Conservation (phyloP, 2,113 vertebrate species). For the Cygnus atratus region DNA sequence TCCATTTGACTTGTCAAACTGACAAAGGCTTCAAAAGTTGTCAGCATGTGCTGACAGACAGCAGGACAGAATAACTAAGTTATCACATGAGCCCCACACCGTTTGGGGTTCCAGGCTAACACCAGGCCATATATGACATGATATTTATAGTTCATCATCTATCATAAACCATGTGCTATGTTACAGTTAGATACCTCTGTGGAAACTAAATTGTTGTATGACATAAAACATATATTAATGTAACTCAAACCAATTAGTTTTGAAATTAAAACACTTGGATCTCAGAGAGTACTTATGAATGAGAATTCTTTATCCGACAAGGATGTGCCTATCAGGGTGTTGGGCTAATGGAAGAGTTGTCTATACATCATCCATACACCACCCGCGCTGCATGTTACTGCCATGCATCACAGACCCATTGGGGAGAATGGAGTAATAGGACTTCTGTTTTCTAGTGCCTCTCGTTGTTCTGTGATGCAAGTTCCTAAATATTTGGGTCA, state of each 20-base stretch:
- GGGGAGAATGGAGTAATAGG: background rate
- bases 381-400: background rate
- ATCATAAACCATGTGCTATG: background rate
- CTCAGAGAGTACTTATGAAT: background rate
- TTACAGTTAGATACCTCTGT: background rate
- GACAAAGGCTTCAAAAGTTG: background rate
- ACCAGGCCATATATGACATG: background rate
- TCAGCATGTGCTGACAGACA: background rate
- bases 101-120: background rate
- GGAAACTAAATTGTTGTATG: background rate
- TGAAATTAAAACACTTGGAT: background rate
- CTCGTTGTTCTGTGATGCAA: accelerated
- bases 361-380: background rate
- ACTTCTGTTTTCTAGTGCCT: background rate
- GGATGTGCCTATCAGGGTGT: background rate
- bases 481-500: background rate
- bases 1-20: background rate
- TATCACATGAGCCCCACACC: background rate
- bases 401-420: background rate
- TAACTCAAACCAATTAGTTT: background rate
- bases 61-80: background rate
- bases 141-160: background rate
- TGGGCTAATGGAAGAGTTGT: background rate
- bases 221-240: background rate
- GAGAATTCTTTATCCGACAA: background rate